Conservation (phyloP, 2,113 vertebrate species). For the Crotalus tigris region DNA sequence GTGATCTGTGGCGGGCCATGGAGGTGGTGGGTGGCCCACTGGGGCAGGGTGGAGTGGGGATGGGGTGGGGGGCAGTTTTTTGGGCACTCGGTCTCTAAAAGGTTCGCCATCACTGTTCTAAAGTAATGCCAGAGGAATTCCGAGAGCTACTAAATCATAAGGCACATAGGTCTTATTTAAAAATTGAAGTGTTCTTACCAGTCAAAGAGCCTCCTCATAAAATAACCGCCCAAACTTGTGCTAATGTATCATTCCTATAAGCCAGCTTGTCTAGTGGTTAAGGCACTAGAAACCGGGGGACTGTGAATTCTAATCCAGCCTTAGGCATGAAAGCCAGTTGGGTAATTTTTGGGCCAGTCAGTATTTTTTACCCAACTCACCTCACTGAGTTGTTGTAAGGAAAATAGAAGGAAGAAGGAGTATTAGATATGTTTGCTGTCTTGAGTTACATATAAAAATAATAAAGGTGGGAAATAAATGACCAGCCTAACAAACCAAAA, state of each 20-base stretch:
- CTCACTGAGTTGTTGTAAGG: neutral
- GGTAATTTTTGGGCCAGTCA: neutral
- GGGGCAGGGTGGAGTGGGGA: no score
- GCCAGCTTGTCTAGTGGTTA: neutral
- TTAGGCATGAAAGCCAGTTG: neutral
- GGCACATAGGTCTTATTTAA: neutral
- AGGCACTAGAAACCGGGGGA: neutral
- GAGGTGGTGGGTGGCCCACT: no score
- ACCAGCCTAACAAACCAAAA: neutral
- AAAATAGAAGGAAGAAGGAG: neutral
- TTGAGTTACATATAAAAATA: neutral
- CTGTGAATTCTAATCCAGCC: neutral
- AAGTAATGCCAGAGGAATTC: neutral
- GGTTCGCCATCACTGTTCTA: neutral
- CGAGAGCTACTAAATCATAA: neutral
- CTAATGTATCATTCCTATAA: neutral
- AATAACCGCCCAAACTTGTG: neutral
- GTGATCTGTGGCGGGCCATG: no score
- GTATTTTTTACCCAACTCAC: neutral
- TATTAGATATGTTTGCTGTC: neutral
- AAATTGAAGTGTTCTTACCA: neutral
- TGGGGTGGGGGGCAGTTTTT: no score
- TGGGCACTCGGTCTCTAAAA: no score
- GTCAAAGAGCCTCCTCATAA: neutral
- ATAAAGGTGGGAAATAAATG: neutral